Percentiles rank a stretch among this genome's conserved stretches.
Evolutionary conservation across 2,797 vertebrate species (phyloP).

Genomic region (Gymnothorax reevesii): DNA sequence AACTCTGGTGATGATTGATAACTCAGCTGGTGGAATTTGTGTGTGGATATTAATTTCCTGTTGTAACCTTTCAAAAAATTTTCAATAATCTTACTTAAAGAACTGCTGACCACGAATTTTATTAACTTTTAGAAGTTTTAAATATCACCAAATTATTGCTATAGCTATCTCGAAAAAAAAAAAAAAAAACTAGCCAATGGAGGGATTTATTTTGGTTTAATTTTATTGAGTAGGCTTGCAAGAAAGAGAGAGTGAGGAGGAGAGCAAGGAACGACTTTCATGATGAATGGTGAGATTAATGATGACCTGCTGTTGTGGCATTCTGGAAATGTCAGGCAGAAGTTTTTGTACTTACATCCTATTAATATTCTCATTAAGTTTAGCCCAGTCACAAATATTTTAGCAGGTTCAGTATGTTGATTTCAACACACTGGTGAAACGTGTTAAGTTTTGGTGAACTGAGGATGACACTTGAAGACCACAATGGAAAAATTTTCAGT

Average conservation of each 20-base stretch:
- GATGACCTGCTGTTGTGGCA: neutral
- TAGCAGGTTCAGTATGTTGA: neutral
- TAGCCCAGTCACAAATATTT: neutral
- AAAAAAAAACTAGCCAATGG: neutral
- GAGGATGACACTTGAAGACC: neutral
- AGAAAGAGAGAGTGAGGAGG: no score
- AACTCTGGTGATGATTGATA: slow-evolving; percentile 32
- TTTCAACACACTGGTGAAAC: neutral
- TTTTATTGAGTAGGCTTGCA: no score
- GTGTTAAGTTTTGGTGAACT: neutral
- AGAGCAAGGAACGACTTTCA: no score
- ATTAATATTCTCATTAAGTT: neutral
- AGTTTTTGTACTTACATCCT: no score
- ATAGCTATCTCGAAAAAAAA: neutral
- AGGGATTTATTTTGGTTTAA: neutral
- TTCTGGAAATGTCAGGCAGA: neutral
- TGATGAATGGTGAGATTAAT: neutral
- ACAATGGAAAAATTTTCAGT: no score
- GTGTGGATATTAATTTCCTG: slow-evolving; percentile 31
- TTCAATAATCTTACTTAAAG: slow-evolving; percentile 26
- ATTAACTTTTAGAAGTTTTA: neutral
- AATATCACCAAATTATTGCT: neutral
- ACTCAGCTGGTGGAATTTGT: slow-evolving; percentile 40
- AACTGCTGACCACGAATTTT: neutral
- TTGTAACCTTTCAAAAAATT: neutral